phyloP scores from a whole-genome alignment of 2,797 vertebrate genomes.

The Cygnus olor region DNA sequence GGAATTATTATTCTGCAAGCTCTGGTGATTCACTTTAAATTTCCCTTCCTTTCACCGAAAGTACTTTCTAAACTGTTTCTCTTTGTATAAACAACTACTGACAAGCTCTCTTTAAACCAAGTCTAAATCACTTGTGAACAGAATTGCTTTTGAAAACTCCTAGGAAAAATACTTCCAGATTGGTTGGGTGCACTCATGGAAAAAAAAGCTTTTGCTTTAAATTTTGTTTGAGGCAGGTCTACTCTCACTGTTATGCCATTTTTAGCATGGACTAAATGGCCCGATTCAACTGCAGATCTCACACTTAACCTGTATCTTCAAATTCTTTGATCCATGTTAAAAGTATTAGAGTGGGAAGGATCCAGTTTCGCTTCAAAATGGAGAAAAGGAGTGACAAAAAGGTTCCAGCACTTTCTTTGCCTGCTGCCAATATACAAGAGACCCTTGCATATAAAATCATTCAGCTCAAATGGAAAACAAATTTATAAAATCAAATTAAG shows the following conservation, averaged over 20 bases:
- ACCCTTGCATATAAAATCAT: neutral
- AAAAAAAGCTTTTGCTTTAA: neutral
- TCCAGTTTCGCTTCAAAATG: neutral
- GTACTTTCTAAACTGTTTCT: slow-evolving; percentile 63
- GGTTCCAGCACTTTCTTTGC: neutral
- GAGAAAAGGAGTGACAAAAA: neutral
- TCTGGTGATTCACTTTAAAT: slow-evolving; percentile 55
- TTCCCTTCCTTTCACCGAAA: slow-evolving; percentile 60
- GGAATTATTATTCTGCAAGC: slow-evolving; percentile 59
- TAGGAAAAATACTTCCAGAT: neutral
- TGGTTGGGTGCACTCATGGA: neutral
- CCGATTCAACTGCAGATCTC: neutral
- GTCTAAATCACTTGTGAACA: neutral
- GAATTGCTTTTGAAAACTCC: neutral
- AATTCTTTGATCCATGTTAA: neutral
- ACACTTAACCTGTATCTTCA: neutral
- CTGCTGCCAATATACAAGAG: neutral
- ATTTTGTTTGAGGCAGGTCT: neutral
- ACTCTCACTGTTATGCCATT: neutral
- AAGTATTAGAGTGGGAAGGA: neutral
- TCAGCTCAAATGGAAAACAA: neutral
- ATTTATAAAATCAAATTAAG: neutral
- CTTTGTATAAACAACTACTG: slow-evolving; percentile 50
- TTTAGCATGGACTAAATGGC: neutral
- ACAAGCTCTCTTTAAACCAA: slow-evolving; percentile 10